These are phyloP conservation scores for Coreius guichenoti DNA, from an alignment of 2,797 vertebrate species.

Conservation along the genomic window DNA sequence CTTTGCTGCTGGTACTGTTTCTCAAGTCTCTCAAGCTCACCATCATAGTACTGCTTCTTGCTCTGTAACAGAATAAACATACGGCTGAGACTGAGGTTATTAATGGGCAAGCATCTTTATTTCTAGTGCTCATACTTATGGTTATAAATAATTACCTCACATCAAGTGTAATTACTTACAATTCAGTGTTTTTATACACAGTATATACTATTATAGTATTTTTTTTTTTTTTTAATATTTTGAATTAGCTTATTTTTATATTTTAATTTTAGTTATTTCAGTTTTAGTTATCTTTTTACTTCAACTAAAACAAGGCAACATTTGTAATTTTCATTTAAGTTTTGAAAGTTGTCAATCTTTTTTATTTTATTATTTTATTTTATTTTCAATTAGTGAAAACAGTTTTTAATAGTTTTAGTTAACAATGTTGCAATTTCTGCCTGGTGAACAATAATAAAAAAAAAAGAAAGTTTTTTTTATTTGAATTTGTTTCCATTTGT, in stretches of 20 bases:
- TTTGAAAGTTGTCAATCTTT: not conserved
- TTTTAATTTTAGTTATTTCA: not conserved
- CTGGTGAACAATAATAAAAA: not conserved
- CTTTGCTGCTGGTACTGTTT: constrained; percentile 68
- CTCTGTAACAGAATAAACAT: constrained; percentile 61
- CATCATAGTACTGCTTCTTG: constrained; percentile 77
- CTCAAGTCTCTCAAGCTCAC: constrained; percentile 73
- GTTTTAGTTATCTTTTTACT: not conserved
- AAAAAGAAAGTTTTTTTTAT: not conserved
- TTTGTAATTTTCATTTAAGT: not conserved
- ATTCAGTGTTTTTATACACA: not conserved
- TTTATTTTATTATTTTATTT: not conserved
- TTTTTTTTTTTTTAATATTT: too few relatives aligned
- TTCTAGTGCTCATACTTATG: not conserved
- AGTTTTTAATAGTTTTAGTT: not conserved
- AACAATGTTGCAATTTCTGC: not conserved
- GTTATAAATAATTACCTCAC: not conserved
- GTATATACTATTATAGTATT: not conserved
- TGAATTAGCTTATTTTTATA: not conserved
- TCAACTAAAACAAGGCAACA: not conserved
- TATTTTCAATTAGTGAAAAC: not conserved
- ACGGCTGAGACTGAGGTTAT: not conserved
- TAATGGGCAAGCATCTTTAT: not conserved
- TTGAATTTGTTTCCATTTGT: not conserved
- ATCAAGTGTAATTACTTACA: not conserved